Percentiles rank a stretch among this genome's conserved stretches.
These are phyloP conservation scores for Drosophila setosimentum DNA, from an alignment of 2,888 invertebrate species.

Conservation along the genomic window DNA sequence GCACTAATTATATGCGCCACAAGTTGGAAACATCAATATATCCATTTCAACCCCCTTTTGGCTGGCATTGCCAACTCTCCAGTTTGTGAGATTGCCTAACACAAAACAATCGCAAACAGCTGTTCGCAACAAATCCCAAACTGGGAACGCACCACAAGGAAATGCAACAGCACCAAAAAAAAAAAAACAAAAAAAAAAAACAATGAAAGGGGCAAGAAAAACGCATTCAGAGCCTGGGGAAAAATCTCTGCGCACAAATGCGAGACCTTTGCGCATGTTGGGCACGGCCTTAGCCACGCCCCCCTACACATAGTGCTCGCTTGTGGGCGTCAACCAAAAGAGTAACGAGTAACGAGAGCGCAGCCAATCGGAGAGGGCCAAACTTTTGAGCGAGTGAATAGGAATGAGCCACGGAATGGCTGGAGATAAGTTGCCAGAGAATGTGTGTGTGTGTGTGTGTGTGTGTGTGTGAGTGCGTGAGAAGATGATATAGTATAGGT, in stretches of 20 bases:
- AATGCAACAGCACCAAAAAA: slow-evolving; percentile 68
- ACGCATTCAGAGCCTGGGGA: slow-evolving; percentile 65
- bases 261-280: slow-evolving; percentile 68
- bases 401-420: slow-evolving; percentile 54
- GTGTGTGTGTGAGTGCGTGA: slow-evolving; percentile 58
- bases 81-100: slow-evolving; percentile 28
- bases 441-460: slow-evolving; percentile 14
- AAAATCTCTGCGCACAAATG: slow-evolving; percentile 57
- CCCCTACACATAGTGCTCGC: slow-evolving; percentile 20
- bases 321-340: slow-evolving; percentile 51
- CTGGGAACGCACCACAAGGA: slow-evolving; percentile 48
- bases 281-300: slow-evolving; percentile 56
- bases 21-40: slow-evolving; percentile 16
- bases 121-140: slow-evolving; percentile 54
- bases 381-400: slow-evolving; percentile 51
- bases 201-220: slow-evolving; percentile 46
- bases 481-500: slow-evolving; percentile 57
- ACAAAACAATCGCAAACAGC: slow-evolving; percentile 62
- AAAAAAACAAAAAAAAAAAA: not conserved
- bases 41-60: slow-evolving; percentile 4
- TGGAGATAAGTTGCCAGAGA: slow-evolving; percentile 63
- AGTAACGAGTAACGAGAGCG: slow-evolving; percentile 60
- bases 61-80: slow-evolving; percentile 3
- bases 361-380: slow-evolving; percentile 59
- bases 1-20: slow-evolving; percentile 26